phyloP scores from a whole-genome alignment of 2,888 invertebrate genomes.

The Geophilus truncorum region DNA sequence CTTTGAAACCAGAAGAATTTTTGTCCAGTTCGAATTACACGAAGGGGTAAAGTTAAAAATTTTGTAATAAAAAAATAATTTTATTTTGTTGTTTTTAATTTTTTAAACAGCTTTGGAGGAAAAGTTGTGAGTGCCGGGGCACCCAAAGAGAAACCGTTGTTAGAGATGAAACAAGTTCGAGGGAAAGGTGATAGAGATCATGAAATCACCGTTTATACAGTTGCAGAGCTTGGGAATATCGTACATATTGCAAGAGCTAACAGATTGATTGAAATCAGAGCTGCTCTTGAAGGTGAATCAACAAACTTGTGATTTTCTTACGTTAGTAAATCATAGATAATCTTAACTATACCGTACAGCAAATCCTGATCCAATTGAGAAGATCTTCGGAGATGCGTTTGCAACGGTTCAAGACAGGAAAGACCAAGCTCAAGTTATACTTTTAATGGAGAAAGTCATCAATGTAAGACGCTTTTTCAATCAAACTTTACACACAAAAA shows the following conservation, averaged over 20 bases:
- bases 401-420: slow-evolving; percentile 27
- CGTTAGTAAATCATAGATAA: too few species aligned
- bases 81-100: background rate
- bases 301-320: too few species aligned
- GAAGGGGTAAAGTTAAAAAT: background rate
- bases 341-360: background rate
- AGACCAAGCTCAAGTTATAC: slow-evolving; percentile 27
- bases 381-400: slow-evolving; percentile 28
- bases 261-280: background rate
- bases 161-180: background rate
- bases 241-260: background rate
- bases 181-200: background rate
- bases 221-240: background rate
- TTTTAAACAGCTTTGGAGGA: background rate
- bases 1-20: background rate
- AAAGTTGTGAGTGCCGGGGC: background rate
- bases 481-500: too few species aligned
- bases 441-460: slow-evolving; percentile 17
- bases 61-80: too few species aligned
- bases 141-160: background rate
- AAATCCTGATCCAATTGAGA: slow-evolving; percentile 27
- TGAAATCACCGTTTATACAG: background rate
- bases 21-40: background rate
- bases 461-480: too few species aligned
- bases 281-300: background rate